phyloP scores from a whole-genome alignment of 2,113 vertebrate genomes.

The Collichthys lucidus region DNA sequence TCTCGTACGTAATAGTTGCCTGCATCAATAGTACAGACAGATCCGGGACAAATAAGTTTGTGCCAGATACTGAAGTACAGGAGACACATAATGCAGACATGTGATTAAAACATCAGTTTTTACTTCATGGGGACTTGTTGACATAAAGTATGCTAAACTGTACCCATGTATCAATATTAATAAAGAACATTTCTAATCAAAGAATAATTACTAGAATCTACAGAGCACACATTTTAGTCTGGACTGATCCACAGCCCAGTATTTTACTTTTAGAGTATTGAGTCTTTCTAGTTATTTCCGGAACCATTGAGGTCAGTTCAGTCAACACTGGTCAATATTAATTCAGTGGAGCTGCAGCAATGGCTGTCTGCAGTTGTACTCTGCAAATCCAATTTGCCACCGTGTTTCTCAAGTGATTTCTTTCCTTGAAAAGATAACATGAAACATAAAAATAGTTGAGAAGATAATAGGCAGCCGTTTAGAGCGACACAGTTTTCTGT shows the following conservation, averaged over 20 bases:
- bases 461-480: constrained; percentile 3
- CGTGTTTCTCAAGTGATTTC: constrained; percentile 3
- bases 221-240: neutral
- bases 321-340: constrained; percentile 28
- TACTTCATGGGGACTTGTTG: no score
- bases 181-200: neutral
- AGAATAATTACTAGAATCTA: neutral
- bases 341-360: constrained; percentile 38
- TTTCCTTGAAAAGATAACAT: neutral
- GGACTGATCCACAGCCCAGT: neutral
- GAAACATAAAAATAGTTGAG: neutral
- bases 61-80: no score
- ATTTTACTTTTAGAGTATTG: neutral
- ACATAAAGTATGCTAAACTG: neutral
- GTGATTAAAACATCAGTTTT: no score
- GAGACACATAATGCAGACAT: no score
- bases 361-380: neutral
- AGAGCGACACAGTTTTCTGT: neutral
- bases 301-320: neutral
- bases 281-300: neutral
- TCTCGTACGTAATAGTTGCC: neutral
- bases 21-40: neutral
- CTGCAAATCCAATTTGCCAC: constrained; percentile 24
- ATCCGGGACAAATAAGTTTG: no score
- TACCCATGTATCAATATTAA: neutral